Evolutionary conservation across 2,797 vertebrate species (phyloP), one percentile per base, ranked within the genome.

Genomic region (Acanthurus leucopareius): DNA sequence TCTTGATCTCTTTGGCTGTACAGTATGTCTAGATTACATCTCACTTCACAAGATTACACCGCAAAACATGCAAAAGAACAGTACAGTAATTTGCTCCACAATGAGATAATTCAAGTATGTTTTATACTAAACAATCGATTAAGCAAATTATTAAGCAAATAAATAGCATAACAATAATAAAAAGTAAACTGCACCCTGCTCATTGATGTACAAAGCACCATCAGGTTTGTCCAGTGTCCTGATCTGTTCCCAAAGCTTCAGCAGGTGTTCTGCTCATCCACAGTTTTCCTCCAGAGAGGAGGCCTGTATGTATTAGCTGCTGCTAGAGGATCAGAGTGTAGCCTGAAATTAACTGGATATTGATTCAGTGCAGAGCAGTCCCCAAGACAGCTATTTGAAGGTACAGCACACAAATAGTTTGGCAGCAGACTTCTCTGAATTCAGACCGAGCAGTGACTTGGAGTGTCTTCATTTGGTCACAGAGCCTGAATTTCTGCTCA

Each of bases 271-370:
- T 73, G 80, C 77, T 84, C 79, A 85, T 89, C 45, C 54, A 85
- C 76, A 77, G 75, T 70, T 87, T 83, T 73, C 76, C 87, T 89
- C 85, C 88, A 83, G 88, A 80, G 90, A 81, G 53, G 25, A 44
- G 56, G 75, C 72, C 79, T 58, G 71, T 66, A 84, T 86, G 88
- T 87, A 83, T 88, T 80, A 88, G 89, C 73, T 40, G 80, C 84
- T 63, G 82, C 75, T 90, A 54, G 80, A 86, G 80, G 86, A 91
- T 90, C 77, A 84, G 73, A 86, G 86, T 81, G 86, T 91, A 86
- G 79, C 81, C 83, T 88, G 80, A 93, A 91, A 91, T 94, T 92
- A 94, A 92, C 90, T 92, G 91, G 82, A 86, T 94, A 94, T 94
- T 92, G 92, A 94, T 94, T 91, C 66, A 69, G 80, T 56, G 84